A percentile compares a stretch with the other conserved stretches of the same genome.
Evolutionary conservation across 2,797 vertebrate species (phyloP).

Genomic region (Paramormyrops hopkinsi): DNA sequence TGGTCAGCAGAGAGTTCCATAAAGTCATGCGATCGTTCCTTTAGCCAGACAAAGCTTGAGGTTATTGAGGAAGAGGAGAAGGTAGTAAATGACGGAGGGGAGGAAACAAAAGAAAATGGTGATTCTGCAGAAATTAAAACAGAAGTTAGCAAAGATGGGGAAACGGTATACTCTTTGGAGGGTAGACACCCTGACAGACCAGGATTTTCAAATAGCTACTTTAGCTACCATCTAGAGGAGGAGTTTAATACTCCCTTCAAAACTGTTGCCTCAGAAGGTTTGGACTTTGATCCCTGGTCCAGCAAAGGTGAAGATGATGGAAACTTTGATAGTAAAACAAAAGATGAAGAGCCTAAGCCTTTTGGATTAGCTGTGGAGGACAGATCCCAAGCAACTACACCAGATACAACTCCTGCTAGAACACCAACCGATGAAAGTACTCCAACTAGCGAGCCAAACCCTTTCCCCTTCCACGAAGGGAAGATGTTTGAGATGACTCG

Average conservation of each 20-base stretch:
- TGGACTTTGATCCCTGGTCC: constrained; percentile 98
- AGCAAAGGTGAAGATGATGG: constrained; percentile 89
- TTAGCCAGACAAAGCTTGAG: constrained; percentile 92
- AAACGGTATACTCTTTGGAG: constrained; percentile 71
- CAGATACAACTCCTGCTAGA: constrained; percentile 96
- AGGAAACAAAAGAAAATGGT: constrained; percentile 63
- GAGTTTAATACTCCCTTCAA: constrained; percentile 98
- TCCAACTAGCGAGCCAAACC: constrained; percentile 98
- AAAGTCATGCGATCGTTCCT: constrained; percentile 83
- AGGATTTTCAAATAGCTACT: constrained; percentile 89
- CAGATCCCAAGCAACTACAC: constrained; percentile 92
- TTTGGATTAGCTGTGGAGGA: constrained; percentile 95
- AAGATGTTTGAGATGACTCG: constrained; percentile 99
- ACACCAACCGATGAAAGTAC: constrained; percentile 99
- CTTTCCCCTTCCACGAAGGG: constrained; percentile 99
- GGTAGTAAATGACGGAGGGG: constrained; percentile 76
- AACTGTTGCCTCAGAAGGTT: constrained; percentile 94
- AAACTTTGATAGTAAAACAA: constrained; percentile 79
- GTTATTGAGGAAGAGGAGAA: constrained; percentile 98
- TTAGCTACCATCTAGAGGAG: constrained; percentile 98
- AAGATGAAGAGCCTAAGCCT: constrained; percentile 87
- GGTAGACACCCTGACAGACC: constrained; percentile 81
- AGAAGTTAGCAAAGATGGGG: constrained; percentile 63
- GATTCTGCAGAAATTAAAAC: constrained; percentile 60
- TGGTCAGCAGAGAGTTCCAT: constrained; percentile 85